These are phyloP conservation scores for Allophyes oxyacanthae DNA, from an alignment of 2,888 invertebrate species.

Conservation along the genomic window DNA sequence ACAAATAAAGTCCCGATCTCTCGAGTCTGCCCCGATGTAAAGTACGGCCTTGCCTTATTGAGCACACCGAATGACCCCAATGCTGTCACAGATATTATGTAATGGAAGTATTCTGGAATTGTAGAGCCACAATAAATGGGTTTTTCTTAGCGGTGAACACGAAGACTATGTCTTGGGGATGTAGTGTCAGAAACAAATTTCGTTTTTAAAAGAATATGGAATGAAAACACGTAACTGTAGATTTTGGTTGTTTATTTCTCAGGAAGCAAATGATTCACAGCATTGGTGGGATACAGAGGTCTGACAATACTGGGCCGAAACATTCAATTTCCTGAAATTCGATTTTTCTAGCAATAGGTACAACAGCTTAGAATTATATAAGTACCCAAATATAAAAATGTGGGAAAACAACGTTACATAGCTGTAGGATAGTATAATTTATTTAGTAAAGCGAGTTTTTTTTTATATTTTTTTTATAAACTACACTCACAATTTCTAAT, in stretches of 20 bases:
- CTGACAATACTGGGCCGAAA: constrained; percentile 86
- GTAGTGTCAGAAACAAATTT: no score
- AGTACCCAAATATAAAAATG: constrained; percentile 85
- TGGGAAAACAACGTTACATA: constrained; percentile 83
- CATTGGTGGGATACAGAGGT: constrained; percentile 88
- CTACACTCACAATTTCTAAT: constrained; percentile 88
- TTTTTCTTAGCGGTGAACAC: not conserved
- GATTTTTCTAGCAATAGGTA: constrained; percentile 79
- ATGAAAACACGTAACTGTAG: constrained; percentile 66
- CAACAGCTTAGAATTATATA: constrained; percentile 85
- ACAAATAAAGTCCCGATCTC: no score
- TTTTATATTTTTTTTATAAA: constrained; percentile 75
- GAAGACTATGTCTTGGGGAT: no score
- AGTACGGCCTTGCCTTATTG: no score
- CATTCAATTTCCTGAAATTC: constrained; percentile 79
- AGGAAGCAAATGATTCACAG: constrained; percentile 89
- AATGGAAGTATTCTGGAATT: no score
- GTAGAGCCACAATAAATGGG: no score
- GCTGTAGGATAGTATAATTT: constrained; percentile 78
- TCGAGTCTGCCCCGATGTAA: no score
- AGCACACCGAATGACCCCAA: no score
- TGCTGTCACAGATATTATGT: no score
- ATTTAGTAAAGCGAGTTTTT: constrained; percentile 85
- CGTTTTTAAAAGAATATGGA: constrained; percentile 9
- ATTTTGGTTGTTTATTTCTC: constrained; percentile 88